phyloP scores from a whole-genome alignment of 2,113 vertebrate genomes.

The Arenaria interpres region DNA sequence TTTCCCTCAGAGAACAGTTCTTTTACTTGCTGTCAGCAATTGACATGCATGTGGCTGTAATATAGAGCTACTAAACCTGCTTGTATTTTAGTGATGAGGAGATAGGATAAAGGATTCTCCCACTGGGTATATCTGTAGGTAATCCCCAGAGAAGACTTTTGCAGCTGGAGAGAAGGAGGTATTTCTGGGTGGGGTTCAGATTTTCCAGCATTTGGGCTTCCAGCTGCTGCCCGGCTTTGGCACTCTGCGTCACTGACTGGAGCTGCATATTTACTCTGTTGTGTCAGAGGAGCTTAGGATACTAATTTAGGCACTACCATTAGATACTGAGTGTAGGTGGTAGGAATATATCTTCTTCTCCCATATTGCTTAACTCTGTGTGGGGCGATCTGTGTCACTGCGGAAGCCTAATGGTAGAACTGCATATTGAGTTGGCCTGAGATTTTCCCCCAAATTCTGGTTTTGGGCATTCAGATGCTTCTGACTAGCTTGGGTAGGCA shows the following conservation, averaged over 20 bases:
- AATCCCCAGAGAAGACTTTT: neutral
- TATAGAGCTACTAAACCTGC: neutral
- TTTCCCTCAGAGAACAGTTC: neutral
- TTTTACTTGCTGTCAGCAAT: neutral
- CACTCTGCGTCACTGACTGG: neutral
- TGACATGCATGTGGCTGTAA: neutral
- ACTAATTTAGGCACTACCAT: neutral
- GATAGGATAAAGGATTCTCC: neutral
- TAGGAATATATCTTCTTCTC: neutral
- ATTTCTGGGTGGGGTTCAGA: neutral
- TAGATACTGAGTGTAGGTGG: neutral
- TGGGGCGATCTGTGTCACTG: neutral
- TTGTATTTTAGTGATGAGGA: neutral
- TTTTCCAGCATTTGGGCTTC: neutral
- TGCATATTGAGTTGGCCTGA: neutral
- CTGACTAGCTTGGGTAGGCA: neutral
- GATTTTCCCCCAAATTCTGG: neutral
- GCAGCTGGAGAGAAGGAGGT: neutral
- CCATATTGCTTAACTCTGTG: neutral
- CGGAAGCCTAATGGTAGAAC: neutral
- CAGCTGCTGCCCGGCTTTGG: neutral
- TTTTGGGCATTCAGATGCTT: neutral
- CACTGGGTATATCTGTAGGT: fast-evolving
- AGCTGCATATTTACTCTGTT: neutral
- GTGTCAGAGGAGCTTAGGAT: neutral